Conservation (phyloP, 2,888 invertebrate species). For the Tipula vernalis region DNA sequence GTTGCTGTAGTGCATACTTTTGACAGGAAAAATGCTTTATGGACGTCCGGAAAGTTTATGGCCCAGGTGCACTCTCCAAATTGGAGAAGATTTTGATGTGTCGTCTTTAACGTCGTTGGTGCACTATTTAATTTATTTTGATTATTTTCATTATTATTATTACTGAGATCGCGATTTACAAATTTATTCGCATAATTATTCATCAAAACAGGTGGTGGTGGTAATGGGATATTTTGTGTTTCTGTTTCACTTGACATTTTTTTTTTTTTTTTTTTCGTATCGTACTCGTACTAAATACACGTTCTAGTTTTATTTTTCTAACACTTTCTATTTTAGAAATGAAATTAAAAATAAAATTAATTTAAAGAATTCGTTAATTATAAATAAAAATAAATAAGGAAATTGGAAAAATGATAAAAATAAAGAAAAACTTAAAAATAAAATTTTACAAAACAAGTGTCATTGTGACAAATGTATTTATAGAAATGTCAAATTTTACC, state of each 20-base stretch:
- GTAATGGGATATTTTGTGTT: neutral
- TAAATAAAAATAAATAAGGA: neutral
- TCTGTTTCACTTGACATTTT: neutral
- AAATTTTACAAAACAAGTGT: neutral
- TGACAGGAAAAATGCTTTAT: conserved; percentile 44
- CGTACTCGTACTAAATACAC: neutral
- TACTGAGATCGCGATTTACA: neutral
- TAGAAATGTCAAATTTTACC: neutral
- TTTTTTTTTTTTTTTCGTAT: neutral
- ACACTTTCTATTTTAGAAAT: neutral
- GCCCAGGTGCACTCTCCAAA: conserved; percentile 45
- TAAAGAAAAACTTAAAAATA: neutral
- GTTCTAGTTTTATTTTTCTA: neutral
- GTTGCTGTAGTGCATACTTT: conserved; percentile 38
- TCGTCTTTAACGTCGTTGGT: neutral
- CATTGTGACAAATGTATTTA: neutral
- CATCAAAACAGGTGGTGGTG: neutral
- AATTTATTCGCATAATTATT: neutral
- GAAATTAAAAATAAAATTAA: neutral
- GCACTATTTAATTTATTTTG: neutral
- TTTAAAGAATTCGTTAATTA: neutral
- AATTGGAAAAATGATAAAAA: neutral
- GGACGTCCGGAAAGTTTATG: conserved; percentile 40
- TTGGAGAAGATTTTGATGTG: neutral
- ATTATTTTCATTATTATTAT: neutral